These are phyloP conservation scores for Urechis unicinctus DNA, from an alignment of 2,888 invertebrate genomes.

Conservation along the genomic window DNA sequence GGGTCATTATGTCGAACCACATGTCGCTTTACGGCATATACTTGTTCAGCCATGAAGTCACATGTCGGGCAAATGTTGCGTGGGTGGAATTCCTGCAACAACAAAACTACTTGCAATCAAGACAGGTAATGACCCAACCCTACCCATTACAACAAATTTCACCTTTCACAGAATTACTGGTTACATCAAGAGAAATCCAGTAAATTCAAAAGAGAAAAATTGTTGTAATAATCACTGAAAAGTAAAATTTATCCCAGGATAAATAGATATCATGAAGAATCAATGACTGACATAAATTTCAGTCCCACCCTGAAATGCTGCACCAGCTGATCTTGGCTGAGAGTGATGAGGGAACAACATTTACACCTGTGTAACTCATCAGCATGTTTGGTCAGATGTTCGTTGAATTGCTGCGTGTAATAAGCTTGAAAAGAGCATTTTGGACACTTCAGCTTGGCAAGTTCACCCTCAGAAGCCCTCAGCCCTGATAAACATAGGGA, in stretches of 20 bases:
- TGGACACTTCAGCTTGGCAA: conserved; percentile 42
- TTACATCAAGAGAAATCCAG: too few relatives aligned
- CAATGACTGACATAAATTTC: not conserved
- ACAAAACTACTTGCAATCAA: not conserved
- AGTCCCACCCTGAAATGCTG: conserved; percentile 43
- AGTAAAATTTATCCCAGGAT: not conserved
- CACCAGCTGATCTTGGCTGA: conserved; percentile 33
- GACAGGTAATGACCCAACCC: too few relatives aligned
- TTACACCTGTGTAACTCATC: conserved; percentile 40
- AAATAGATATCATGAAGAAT: not conserved
- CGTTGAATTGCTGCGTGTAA: conserved; percentile 47
- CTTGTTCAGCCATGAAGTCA: conserved; percentile 48
- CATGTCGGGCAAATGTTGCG: conserved; percentile 46
- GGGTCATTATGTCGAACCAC: conserved; percentile 46
- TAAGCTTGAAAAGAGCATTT: conserved; percentile 48
- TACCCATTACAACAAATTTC: not conserved
- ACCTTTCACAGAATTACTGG: too few relatives aligned
- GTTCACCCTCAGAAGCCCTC: conserved; percentile 41
- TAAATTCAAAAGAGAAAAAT: too few relatives aligned
- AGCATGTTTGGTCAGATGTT: conserved; percentile 42
- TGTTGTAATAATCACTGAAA: too few relatives aligned
- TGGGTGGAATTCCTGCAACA: conserved; percentile 41
- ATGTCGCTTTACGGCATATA: conserved; percentile 49
- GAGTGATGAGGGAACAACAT: conserved; percentile 30
- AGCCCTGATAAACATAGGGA: conserved; percentile 34